phyloP scores from a whole-genome alignment of 2,113 vertebrate genomes.

The Campylomormyrus tamandua region DNA sequence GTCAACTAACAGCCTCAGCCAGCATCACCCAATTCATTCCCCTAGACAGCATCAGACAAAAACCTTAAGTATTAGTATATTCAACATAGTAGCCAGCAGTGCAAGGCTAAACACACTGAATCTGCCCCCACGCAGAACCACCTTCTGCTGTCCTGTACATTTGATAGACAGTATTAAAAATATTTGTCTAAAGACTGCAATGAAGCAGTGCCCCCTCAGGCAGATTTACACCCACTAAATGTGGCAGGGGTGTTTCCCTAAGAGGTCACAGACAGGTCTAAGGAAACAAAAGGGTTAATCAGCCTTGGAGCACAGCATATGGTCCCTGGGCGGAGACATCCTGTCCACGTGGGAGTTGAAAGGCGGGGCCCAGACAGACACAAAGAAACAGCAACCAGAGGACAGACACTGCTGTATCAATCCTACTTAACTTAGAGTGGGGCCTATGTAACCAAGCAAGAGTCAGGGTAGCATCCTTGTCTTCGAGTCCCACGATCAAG shows the following conservation, averaged over 20 bases:
- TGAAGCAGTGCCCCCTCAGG: background rate
- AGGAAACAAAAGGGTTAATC: conserved; percentile 21
- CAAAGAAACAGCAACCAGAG: background rate
- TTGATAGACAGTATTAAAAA: background rate
- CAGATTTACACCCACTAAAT: background rate
- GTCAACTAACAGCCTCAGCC: background rate
- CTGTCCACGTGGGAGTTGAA: background rate
- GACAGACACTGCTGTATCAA: background rate
- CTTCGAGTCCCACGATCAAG: background rate
- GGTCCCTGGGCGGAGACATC: background rate
- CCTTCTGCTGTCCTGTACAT: background rate
- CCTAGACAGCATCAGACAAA: background rate
- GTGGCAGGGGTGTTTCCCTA: background rate
- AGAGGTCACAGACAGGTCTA: background rate
- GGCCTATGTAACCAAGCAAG: background rate
- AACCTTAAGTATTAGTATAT: background rate
- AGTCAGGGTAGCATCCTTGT: background rate
- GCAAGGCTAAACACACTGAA: background rate
- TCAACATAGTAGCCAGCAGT: background rate
- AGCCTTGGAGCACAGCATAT: conserved; percentile 18
- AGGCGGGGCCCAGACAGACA: background rate
- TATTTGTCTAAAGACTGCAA: background rate
- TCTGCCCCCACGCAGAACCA: background rate
- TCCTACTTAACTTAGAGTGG: background rate
- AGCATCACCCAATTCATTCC: background rate